Conservation (phyloP, 2,888 invertebrate species). For the Hoplodrina ambigua region DNA sequence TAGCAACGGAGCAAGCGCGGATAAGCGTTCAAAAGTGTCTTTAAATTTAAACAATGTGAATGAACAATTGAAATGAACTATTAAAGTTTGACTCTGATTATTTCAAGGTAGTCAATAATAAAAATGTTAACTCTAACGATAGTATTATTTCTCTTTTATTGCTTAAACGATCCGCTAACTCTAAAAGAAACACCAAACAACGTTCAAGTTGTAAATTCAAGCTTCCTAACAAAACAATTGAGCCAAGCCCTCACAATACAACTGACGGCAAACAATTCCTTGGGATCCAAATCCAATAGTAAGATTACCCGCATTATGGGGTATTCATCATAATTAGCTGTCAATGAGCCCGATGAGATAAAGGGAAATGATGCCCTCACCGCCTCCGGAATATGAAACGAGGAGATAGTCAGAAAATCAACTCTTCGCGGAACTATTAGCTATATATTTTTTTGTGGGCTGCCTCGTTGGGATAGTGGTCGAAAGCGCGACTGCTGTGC, state of each 20-base stretch:
- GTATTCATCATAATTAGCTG: slow-evolving; percentile 59
- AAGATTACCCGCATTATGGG: slow-evolving; percentile 35
- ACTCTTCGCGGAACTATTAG: background rate
- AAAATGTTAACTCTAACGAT: too few species aligned
- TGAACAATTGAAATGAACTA: too few species aligned
- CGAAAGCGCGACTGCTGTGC: too few species aligned
- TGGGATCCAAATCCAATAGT: slow-evolving; percentile 2
- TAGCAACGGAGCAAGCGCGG: too few species aligned
- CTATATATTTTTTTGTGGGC: background rate
- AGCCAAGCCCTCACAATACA: background rate
- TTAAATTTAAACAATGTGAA: too few species aligned
- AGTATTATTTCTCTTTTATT: too few species aligned
- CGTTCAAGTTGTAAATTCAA: slow-evolving; percentile 1
- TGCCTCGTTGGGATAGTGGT: too few species aligned
- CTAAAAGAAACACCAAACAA: background rate
- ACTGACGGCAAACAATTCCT: slow-evolving; percentile 13
- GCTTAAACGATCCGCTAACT: too few species aligned
- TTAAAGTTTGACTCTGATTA: too few species aligned
- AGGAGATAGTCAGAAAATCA: slow-evolving; percentile 8
- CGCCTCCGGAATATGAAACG: background rate
- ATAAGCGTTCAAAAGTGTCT: too few species aligned
- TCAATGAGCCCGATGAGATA: slow-evolving; percentile 51
- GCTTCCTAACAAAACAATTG: background rate
- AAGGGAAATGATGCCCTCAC: slow-evolving; percentile 35
- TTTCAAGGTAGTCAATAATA: background rate